These are phyloP conservation scores for Bruchidius siliquastri DNA, from an alignment of 2,888 invertebrate species.

Conservation along the genomic window DNA sequence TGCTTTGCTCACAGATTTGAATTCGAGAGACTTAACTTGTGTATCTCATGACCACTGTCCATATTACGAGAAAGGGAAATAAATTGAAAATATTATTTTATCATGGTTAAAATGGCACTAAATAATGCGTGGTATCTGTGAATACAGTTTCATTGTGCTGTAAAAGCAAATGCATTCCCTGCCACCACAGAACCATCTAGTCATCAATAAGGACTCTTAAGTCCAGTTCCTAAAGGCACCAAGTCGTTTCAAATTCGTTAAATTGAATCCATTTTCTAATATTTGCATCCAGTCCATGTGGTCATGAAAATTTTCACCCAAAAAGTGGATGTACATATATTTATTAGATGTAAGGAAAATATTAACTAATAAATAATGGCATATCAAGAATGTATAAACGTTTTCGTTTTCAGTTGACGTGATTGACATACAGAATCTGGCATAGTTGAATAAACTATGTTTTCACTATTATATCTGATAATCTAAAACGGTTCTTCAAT, in stretches of 20 bases:
- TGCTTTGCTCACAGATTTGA: conserved; percentile 36
- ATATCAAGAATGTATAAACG: conserved; percentile 16
- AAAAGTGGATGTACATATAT: not conserved
- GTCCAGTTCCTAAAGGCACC: not conserved
- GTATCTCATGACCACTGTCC: not conserved
- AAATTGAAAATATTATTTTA: no score
- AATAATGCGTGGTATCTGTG: no score
- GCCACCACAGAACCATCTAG: no score
- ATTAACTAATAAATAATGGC: conserved; percentile 17
- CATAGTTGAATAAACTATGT: no score
- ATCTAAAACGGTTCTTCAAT: no score
- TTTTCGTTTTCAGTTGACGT: conserved; percentile 7
- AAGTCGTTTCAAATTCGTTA: not conserved
- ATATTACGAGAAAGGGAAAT: not conserved
- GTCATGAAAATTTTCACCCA: not conserved
- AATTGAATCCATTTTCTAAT: not conserved
- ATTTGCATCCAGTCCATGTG: not conserved
- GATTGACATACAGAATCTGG: not conserved
- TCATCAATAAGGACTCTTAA: no score
- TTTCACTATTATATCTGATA: no score
- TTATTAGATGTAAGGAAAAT: not conserved
- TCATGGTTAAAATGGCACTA: no score
- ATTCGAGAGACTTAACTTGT: conserved; percentile 3
- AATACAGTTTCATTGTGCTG: no score
- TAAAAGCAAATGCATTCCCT: no score